Conservation (phyloP, 2,888 invertebrate species). For the Ecdyonurus torrentis region DNA sequence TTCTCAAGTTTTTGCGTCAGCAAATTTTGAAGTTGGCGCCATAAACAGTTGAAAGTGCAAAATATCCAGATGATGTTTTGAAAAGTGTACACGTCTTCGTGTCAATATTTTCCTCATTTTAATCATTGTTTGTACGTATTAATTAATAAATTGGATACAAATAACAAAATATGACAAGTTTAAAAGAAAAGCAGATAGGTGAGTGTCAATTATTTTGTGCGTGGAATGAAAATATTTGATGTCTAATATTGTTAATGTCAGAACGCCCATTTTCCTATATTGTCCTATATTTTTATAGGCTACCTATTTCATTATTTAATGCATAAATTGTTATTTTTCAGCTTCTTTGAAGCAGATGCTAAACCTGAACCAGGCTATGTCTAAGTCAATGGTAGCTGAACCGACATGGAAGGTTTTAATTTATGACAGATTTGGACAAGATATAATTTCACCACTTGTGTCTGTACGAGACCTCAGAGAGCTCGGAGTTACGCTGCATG, state of each 20-base stretch:
- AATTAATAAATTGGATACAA: neutral
- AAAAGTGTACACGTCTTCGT: neutral
- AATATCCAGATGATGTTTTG: no score
- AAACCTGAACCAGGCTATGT: slow-evolving; percentile 70
- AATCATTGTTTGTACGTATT: neutral
- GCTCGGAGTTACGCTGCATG: slow-evolving; percentile 91
- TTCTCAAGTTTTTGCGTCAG: no score
- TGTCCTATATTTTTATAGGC: slow-evolving; percentile 3
- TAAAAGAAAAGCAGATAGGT: slow-evolving; percentile 24
- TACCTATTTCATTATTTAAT: neutral
- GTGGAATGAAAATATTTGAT: neutral
- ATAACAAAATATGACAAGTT: slow-evolving; percentile 16
- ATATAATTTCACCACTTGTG: slow-evolving; percentile 92
- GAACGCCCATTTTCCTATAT: neutral
- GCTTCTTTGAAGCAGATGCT: slow-evolving; percentile 91
- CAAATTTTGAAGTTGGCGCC: no score
- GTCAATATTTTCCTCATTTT: neutral
- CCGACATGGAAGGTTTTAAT: slow-evolving; percentile 94
- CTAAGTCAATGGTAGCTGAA: slow-evolving; percentile 60
- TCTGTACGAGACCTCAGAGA: slow-evolving; percentile 91
- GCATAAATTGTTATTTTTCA: slow-evolving; percentile 27
- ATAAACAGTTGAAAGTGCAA: no score
- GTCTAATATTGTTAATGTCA: neutral
- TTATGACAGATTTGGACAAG: slow-evolving; percentile 92
- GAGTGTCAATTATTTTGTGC: slow-evolving; percentile 13